phyloP scores from a whole-genome alignment of 2,113 vertebrate genomes.

The Eulemur rufifrons region DNA sequence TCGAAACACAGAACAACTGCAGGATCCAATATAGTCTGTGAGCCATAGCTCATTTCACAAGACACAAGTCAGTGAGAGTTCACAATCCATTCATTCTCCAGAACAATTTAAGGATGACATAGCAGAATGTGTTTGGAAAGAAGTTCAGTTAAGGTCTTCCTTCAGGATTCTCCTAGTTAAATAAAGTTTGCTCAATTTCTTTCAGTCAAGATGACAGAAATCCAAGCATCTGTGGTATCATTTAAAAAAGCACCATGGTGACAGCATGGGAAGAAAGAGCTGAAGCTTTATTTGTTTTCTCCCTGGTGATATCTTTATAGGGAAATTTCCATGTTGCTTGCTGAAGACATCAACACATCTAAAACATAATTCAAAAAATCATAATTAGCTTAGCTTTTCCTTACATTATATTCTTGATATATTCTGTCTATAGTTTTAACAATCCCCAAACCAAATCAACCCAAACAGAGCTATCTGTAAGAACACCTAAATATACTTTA shows the following conservation, averaged over 20 bases:
- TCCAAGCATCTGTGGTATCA: background rate
- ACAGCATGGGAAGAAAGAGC: background rate
- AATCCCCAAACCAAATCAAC: background rate
- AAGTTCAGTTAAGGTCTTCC: background rate
- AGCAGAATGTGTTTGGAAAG: background rate
- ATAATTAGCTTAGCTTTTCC: slow-evolving; percentile 48
- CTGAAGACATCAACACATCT: slow-evolving; percentile 8
- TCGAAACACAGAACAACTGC: background rate
- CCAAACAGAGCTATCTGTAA: background rate
- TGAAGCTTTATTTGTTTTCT: slow-evolving; percentile 25
- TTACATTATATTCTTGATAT: background rate
- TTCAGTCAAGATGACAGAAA: slow-evolving; percentile 17
- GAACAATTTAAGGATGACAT: background rate
- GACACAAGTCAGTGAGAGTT: background rate
- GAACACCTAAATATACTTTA: slow-evolving; percentile 6
- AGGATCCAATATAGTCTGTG: background rate
- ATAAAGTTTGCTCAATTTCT: background rate
- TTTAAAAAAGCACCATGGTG: background rate
- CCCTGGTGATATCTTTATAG: background rate
- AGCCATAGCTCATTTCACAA: background rate
- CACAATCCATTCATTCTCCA: background rate
- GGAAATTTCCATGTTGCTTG: slow-evolving; percentile 31
- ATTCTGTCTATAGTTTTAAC: background rate
- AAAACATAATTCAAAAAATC: slow-evolving; percentile 53
- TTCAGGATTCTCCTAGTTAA: background rate